A percentile compares a stretch with the other conserved stretches of the same genome.
Conservation (phyloP, 2,888 invertebrate genomes). For the Caprella mutica region DNA sequence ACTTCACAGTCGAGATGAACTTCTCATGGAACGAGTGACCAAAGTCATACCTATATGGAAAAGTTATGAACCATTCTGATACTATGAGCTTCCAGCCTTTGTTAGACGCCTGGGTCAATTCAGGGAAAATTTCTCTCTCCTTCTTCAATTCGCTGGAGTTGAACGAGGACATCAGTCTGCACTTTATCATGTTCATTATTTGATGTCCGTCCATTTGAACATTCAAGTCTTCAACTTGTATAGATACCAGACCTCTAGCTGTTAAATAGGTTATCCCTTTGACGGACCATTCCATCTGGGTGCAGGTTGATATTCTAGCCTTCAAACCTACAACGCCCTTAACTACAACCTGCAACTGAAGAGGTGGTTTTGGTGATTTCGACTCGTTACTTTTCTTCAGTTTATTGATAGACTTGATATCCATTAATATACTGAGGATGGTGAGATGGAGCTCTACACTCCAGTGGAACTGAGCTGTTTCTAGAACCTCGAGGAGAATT, state of each 20-base stretch:
- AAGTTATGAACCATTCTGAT: conserved; percentile 40
- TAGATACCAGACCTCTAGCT: neutral
- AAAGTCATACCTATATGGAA: conserved; percentile 78
- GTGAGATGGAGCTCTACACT: no score
- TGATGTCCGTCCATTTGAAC: conserved; percentile 25
- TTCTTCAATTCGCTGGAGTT: conserved; percentile 23
- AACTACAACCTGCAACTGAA: conserved; percentile 25
- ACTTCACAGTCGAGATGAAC: conserved; percentile 80
- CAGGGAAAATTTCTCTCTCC: conserved; percentile 24
- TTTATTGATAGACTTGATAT: no score
- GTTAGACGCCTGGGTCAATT: conserved; percentile 24
- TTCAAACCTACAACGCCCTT: conserved; percentile 16
- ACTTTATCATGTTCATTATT: conserved; percentile 18
- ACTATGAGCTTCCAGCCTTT: conserved; percentile 28
- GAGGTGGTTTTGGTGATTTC: neutral
- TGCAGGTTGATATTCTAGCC: conserved; percentile 18
- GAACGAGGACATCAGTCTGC: conserved; percentile 19
- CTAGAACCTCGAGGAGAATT: no score
- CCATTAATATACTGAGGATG: no score
- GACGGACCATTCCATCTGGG: conserved; percentile 18
- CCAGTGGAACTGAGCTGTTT: no score
- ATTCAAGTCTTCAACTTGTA: conserved; percentile 3
- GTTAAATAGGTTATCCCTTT: conserved; percentile 1
- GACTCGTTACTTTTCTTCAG: neutral
- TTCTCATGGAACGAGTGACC: conserved; percentile 79